Base-by-base conservation (phyloP, 2,888 invertebrate species). In the Lagria hirta region DNA sequence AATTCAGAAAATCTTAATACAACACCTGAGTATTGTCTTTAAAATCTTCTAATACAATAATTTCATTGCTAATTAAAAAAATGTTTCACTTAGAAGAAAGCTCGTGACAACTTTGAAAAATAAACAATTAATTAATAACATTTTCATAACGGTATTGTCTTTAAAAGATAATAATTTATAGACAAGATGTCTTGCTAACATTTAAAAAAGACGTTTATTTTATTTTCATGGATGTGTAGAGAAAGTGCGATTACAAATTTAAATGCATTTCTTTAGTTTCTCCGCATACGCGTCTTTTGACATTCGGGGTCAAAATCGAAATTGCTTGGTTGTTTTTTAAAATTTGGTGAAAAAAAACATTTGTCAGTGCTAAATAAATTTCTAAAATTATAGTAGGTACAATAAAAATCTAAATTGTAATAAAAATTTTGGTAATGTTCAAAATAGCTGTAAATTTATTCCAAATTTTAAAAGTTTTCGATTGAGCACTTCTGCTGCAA, bases 231-330 rank as follows among this genome's bases (percentile, higher is more conserved):
- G n/a, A n/a, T n/a, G 8, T 26, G 2, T 10, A 24, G 47, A 37
- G 47, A 47, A 47, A 47, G 47, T 42, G 37, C 28, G 42, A 27
- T 18, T 36, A 40, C 20, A 28, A 8, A 32, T 42, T 36, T 30
- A 37, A 42, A 42, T 47, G 38, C 33, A 23, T 32, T 35, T 43
- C 36, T 45, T 30, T 30, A 42, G 47, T 42, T 47, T 47, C 47
- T 42, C 42, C 14, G 27, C n/a, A 13, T 22, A 45, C 34, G 42
- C 28, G 24, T 42, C n/a, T n/a, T n/a, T n/a, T n/a, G 32, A 41
- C 36, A 26, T 36, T 41, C 29, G 32, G 29, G 33, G 46, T 40
- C 37, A 37, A 44, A 16, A 14, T 29, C 16, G 12, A 2, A 11
- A 12, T 28, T 13, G 8, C 13, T 13, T 28, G 32, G 24, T 32